Evolutionary conservation across 2,888 invertebrate genomes (phyloP), one percentile per base, ranked within the genome.

Genomic region (Melieria picta): DNA sequence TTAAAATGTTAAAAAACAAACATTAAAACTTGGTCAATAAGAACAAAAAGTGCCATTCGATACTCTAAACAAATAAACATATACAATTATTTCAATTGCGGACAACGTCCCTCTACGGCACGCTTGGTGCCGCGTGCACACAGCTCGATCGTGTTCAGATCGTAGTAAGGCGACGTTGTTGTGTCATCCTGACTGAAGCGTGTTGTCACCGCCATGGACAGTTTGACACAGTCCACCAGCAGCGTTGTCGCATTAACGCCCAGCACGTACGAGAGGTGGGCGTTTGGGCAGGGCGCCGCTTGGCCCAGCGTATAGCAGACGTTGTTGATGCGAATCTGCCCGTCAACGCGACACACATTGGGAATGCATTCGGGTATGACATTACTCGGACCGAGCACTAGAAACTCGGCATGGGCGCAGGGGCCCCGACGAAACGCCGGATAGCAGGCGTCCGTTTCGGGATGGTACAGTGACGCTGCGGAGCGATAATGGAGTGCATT

Each of bases 401-500:
- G 85, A 79, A 91, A 90, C 69, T 91, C 81, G 0, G 87, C 87
- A 0, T 78, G 66, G 0, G 80, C 75, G 79, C 93, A 93, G 0
- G 93, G 93, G 0, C 93, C 93, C 80, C 88, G 89, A 55, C 88
- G 87, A 79, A 89, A 93, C 0, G 91, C 90, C 63, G 89, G 88
- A 86, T 90, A 90, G 78, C 93, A 93, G 7, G 85, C 85, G 77
- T 91, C 89, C 0, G 89, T 88, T 43, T 86, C 81, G 3, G 92
- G 91, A 79, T 92, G 89, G 80, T 90, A 93, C 82, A 77, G 87
- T 86, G 81, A 77, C 65, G 81, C 84, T 84, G 61, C 50, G 30
- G 5, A 63, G 13, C 9, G 16, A 16, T 57, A 47, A 64, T 50
- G 56, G 52, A 5, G 10, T n/a, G 61, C 65, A 7, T 50, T 16